Conservation (phyloP, 2,888 invertebrate species). For the Brenthis ino region DNA sequence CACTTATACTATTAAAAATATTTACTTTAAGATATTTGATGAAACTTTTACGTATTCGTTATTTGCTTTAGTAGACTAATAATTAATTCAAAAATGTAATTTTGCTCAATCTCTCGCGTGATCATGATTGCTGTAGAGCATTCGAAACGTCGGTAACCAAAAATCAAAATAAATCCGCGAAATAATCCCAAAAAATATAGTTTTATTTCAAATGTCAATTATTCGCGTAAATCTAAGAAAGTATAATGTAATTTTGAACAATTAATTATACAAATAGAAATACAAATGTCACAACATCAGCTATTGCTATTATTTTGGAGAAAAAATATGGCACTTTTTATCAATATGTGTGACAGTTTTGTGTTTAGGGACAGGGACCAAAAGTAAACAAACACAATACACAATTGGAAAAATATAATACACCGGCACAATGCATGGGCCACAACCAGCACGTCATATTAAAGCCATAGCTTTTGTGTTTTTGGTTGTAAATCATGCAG, state of each 20-base stretch:
- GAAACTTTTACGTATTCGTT: too few species aligned
- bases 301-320: constrained; percentile 62
- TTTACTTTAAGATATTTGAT: too few species aligned
- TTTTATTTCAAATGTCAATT: too few species aligned
- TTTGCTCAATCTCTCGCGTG: too few species aligned
- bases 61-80: too few species aligned
- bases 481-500: constrained; percentile 77
- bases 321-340: constrained; percentile 74
- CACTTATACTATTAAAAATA: not conserved
- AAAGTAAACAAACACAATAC: constrained; percentile 79
- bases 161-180: too few species aligned
- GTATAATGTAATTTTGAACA: too few species aligned
- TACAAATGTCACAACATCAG: constrained; percentile 39
- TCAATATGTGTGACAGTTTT: constrained; percentile 68
- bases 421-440: constrained; percentile 75
- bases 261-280: not conserved
- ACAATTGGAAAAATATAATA: constrained; percentile 76
- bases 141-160: too few species aligned
- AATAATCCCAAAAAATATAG: too few species aligned
- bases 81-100: too few species aligned
- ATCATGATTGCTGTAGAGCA: too few species aligned
- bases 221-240: too few species aligned
- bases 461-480: constrained; percentile 77
- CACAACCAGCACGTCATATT: constrained; percentile 79
- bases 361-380: constrained; percentile 75